Conservation (phyloP, 2,113 vertebrate species). For the Labrus mixtus region DNA sequence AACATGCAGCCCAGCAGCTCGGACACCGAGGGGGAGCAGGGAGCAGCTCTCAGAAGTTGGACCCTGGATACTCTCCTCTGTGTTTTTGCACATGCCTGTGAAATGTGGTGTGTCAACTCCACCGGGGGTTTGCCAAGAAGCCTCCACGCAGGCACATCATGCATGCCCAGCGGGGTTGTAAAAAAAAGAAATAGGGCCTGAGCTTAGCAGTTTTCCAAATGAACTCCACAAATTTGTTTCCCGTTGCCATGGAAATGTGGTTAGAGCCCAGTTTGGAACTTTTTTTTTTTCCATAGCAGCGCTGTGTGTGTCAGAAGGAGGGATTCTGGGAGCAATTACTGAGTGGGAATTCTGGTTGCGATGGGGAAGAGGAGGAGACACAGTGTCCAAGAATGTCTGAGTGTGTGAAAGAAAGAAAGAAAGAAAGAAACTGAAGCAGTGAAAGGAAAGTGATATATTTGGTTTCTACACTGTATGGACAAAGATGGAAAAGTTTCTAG, state of each 20-base stretch:
- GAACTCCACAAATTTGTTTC: slow-evolving; percentile 59
- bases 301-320: slow-evolving; percentile 64
- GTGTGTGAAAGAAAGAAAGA: slow-evolving; percentile 50
- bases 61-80: slow-evolving; percentile 38
- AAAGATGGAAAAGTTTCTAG: background rate
- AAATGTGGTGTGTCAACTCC: slow-evolving; percentile 75
- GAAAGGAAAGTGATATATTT: slow-evolving; percentile 39
- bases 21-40: slow-evolving; percentile 27
- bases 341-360: slow-evolving; percentile 61
- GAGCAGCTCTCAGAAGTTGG: slow-evolving; percentile 42
- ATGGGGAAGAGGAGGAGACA: slow-evolving; percentile 54
- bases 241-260: slow-evolving; percentile 52
- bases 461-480: background rate
- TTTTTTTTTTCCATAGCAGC: slow-evolving; percentile 56
- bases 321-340: slow-evolving; percentile 75
- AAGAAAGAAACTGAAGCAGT: slow-evolving; percentile 34
- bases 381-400: slow-evolving; percentile 50
- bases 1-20: slow-evolving; percentile 54
- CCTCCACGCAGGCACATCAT: slow-evolving; percentile 10
- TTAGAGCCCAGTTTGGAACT: slow-evolving; percentile 44
- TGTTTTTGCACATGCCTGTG: slow-evolving; percentile 60
- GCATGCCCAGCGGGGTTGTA: slow-evolving; percentile 17
- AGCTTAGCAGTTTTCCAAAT: slow-evolving; percentile 49
- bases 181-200: slow-evolving; percentile 52
- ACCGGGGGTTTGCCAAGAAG: slow-evolving; percentile 48